Evolutionary conservation across 2,797 vertebrate genomes (phyloP).

Genomic region (Cossypha heuglini): DNA sequence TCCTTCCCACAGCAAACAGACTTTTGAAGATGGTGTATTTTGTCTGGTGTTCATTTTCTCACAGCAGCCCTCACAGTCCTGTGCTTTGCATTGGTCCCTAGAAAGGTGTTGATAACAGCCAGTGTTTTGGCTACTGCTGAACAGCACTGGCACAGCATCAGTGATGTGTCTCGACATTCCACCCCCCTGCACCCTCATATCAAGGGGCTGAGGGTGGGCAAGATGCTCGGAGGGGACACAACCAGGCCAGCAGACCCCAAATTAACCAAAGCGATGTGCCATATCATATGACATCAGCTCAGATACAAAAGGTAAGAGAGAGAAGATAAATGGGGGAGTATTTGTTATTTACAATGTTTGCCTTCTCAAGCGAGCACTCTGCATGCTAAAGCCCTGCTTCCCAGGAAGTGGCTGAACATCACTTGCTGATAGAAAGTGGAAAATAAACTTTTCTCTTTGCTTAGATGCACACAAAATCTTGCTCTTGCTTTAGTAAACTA

Average conservation of each 20-base stretch:
- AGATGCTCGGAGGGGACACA: background rate
- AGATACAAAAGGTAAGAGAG: background rate
- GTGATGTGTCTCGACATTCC: background rate
- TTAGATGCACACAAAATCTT: background rate
- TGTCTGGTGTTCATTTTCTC: background rate
- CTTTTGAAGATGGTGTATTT: background rate
- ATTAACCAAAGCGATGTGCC: background rate
- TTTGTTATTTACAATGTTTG: background rate
- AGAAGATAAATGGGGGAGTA: background rate
- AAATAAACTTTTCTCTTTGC: background rate
- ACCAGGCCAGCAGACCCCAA: background rate
- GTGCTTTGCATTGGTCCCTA: background rate
- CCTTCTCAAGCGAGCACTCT: background rate
- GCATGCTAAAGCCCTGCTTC: background rate
- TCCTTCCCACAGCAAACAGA: background rate
- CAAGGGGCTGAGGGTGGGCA: background rate
- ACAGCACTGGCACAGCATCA: background rate
- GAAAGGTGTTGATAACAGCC: background rate
- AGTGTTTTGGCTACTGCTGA: background rate
- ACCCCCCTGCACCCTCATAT: accelerated
- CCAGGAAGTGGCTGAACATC: accelerated
- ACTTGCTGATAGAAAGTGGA: background rate
- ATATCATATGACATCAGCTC: background rate
- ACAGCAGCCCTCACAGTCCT: background rate
- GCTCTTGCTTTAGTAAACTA: background rate